phyloP scores from a whole-genome alignment of 2,888 invertebrate genomes.

The Andrena minutula region DNA sequence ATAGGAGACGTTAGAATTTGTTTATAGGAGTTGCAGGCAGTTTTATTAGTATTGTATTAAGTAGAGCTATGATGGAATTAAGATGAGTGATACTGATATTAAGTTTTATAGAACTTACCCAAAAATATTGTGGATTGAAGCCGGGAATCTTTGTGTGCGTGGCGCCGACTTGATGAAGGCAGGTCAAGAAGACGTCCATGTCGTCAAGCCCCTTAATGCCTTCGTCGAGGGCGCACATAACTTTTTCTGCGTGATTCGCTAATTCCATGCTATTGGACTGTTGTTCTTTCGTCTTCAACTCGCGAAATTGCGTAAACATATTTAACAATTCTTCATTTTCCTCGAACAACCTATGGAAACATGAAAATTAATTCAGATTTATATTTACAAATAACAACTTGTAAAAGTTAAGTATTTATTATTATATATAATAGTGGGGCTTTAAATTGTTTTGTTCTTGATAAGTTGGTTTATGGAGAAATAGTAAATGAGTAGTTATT shows the following conservation, averaged over 20 bases:
- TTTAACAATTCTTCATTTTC: conserved; percentile 92
- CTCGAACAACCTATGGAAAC: conserved; percentile 91
- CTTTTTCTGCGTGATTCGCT: conserved; percentile 94
- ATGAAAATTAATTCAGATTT: conserved; percentile 8
- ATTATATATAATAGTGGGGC: no score
- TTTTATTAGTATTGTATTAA: no score
- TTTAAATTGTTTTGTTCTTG: no score
- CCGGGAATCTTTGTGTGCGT: conserved; percentile 94
- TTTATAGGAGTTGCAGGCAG: no score
- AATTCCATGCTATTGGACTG: conserved; percentile 93
- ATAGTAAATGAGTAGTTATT: no score
- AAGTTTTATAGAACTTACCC: conserved; percentile 87
- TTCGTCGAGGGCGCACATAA: conserved; percentile 95
- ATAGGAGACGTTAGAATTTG: no score
- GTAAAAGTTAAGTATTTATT: neutral
- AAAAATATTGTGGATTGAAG: conserved; percentile 94
- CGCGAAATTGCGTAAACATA: conserved; percentile 93
- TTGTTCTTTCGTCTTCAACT: conserved; percentile 92
- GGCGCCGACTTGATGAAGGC: conserved; percentile 93
- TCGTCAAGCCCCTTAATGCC: conserved; percentile 95
- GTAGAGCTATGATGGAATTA: no score
- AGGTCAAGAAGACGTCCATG: conserved; percentile 93
- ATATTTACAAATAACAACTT: neutral
- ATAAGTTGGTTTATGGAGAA: no score
- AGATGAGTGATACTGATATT: no score